Percentiles rank a stretch among this genome's conserved stretches.
Evolutionary conservation across 2,797 vertebrate species (phyloP).

Genomic region (Poliocrania exsul): DNA sequence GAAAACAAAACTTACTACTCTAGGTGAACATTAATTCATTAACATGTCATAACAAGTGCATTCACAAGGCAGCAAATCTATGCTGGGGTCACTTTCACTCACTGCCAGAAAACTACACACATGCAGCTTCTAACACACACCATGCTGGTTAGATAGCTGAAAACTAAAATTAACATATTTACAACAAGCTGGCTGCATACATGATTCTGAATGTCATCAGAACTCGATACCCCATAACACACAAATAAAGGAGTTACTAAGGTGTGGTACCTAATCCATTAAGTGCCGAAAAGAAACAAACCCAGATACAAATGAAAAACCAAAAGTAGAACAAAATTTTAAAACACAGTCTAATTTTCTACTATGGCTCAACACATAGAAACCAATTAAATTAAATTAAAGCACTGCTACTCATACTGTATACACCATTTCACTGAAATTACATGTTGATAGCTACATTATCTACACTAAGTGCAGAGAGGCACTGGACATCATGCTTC

Average conservation of each 20-base stretch:
- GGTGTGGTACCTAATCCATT: not conserved
- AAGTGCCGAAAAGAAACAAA: constrained; percentile 24
- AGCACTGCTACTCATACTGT: constrained; percentile 75
- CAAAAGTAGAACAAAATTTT: not conserved
- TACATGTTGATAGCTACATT: constrained; percentile 86
- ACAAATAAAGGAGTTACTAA: constrained; percentile 41
- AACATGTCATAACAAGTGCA: not conserved
- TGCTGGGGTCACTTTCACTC: constrained; percentile 13
- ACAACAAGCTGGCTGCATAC: constrained; percentile 50
- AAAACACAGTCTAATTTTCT: constrained; percentile 64
- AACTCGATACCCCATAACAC: constrained; percentile 12
- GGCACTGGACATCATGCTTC: constrained; percentile 92
- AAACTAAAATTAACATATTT: constrained; percentile 66
- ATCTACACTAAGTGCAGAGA: constrained; percentile 92
- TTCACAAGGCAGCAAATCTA: constrained; percentile 20
- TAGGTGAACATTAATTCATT: constrained; percentile 24
- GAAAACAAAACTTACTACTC: constrained; percentile 10
- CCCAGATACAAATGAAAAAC: not conserved
- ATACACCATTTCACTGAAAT: constrained; percentile 85
- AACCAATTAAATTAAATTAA: constrained; percentile 76
- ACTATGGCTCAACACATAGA: constrained; percentile 81
- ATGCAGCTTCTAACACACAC: constrained; percentile 9
- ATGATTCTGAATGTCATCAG: constrained; percentile 41
- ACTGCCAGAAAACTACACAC: constrained; percentile 22
- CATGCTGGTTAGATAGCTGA: constrained; percentile 29